These are phyloP conservation scores for Oasisia sp. DNA, from an alignment of 2,888 invertebrate genomes.

Conservation along the genomic window DNA sequence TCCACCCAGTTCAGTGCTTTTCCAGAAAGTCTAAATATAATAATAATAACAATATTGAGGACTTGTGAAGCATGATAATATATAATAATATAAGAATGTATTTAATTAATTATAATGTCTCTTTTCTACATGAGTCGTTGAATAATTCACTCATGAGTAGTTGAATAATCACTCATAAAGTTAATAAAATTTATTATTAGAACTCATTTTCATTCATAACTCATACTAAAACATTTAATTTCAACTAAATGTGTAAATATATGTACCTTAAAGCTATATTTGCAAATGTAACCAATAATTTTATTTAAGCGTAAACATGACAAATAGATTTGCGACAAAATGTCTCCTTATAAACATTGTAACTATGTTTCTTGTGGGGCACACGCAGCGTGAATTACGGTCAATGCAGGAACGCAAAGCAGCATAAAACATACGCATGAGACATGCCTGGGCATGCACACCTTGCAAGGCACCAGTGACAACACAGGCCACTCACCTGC, in stretches of 20 bases:
- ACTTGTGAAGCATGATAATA: not conserved
- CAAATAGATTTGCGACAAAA: too few relatives aligned
- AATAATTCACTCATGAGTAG: too few relatives aligned
- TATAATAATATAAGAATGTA: too few relatives aligned
- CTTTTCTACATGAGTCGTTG: too few relatives aligned
- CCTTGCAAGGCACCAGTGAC: not conserved
- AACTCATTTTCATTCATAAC: too few relatives aligned
- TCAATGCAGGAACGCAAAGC: not conserved
- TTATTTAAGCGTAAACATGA: not conserved
- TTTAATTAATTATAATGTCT: too few relatives aligned
- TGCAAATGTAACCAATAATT: not conserved
- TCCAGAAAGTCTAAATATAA: not conserved
- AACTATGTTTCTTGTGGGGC: not conserved
- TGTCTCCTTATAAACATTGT: not conserved
- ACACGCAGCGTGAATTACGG: not conserved
- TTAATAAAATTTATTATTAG: not conserved
- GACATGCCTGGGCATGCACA: not conserved
- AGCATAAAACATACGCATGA: not conserved
- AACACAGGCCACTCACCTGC: not conserved
- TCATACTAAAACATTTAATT: too few relatives aligned
- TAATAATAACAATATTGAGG: not conserved
- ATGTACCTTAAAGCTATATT: not conserved
- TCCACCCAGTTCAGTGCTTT: not conserved
- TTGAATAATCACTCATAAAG: too few relatives aligned
- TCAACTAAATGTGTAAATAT: not conserved